Evolutionary conservation across 2,888 invertebrate species (phyloP), one percentile per base, ranked within the genome.

Genomic region (Sturmia bella): DNA sequence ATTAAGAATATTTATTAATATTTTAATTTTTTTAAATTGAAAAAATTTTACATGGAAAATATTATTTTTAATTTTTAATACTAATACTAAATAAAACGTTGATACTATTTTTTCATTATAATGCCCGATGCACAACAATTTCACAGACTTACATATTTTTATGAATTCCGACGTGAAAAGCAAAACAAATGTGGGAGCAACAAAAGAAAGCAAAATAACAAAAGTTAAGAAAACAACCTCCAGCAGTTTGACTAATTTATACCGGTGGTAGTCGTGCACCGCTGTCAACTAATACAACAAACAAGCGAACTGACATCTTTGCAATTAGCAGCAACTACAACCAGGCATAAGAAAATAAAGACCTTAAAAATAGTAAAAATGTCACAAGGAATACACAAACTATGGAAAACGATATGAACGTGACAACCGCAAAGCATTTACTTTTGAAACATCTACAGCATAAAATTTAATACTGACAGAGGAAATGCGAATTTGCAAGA

Each of bases 181-280:
- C 41, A 32, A 17, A 73, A 68, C n/a, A 61, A 63, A 64, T 27
- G 11, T 32, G 6, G 5, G 21, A 19, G 3, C 3, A 15, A 12
- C 9, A 17, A 45, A 9, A 24, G 77, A 39, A 48, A 56, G 11
- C 54, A 59, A 43, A 45, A 57, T 12, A 56, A 32, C 9, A 11
- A 76, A 79, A 76, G 50, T 74, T 83, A 63, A 61, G 68, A 54
- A 66, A 73, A 78, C 43, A 69, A 61, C 84, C 84, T 81, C 63
- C 59, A 81, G 83, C 83, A 69, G 69, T 84, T 83, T 74, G 70
- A 83, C 84, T 85, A 85, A 85, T 85, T 85, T 84, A 80, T 82
- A 75, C 80, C 75, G 63, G 41, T 78, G 24, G 43, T 74, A 52
- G 39, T 43, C 43, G 17, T 52, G 12, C 43, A 69, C 63, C 57